Base-by-base conservation (phyloP, 2,113 vertebrate genomes). In the Engystomops pustulosus region DNA sequence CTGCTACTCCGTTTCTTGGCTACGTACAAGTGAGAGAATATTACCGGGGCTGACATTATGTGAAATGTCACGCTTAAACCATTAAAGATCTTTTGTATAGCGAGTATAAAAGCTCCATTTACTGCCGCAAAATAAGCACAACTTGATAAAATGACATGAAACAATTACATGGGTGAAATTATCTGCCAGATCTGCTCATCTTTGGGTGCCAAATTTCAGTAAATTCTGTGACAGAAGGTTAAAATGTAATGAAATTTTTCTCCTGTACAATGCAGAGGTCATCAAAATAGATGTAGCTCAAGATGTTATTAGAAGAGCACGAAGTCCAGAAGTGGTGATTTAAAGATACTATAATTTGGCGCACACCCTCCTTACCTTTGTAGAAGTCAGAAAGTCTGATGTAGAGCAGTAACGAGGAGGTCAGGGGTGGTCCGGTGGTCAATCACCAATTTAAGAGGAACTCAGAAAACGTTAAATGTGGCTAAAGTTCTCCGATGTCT, bases 101-200 rank as follows among this genome's bases (percentile, higher is more conserved):
- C 2, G 30, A 36, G 32, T 67, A 67, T 67, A 67, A 67, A 67
- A 36, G 60, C 62, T 67, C 62, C 32, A 36, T 67, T 67, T 67
- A 36, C 62, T 36, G 62, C 62, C 15, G 62, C 32, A 67, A 67
- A 67, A 67, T 67, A 67, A 67, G 62, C 62, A 67, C 30, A 67
- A 67, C 62, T 65, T 67, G 62, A 67, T 67, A 67, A 65, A 67
- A 36, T 67, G 62, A 67, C 62, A 67, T 36, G 32, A 67, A 67
- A 67, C 62, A 67, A 67, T 67, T 67, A 67, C 32, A 67, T 20
- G 62, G 62, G 62, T 67, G 32, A 67, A 67, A 67, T 67, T 67
- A 67, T 17, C 30, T 67, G 30, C 30, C 62, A 67, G 62, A 67
- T 36, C 34, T 3, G 62, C 62, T 67, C 62, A 67, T 67, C 62